Conservation (phyloP, 2,888 invertebrate genomes). For the Helicoverpa assulta region DNA sequence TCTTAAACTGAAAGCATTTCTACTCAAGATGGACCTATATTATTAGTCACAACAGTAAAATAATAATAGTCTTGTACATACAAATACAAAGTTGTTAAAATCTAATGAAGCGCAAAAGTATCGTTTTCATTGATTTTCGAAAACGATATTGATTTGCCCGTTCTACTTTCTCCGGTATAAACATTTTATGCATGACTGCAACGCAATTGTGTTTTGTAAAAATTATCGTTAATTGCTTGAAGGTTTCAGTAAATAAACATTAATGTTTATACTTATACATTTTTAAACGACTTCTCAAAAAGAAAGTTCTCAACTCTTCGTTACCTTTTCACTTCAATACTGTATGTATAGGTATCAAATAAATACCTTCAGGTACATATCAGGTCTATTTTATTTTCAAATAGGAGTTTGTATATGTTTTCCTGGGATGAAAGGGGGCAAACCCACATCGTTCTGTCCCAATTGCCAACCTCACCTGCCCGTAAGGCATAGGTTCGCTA, state of each 20-base stretch:
- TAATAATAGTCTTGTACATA: too few relatives aligned
- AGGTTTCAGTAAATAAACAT: not conserved
- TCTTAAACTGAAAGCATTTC: too few relatives aligned
- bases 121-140: constrained; percentile 54
- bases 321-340: too few relatives aligned
- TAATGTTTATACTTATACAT: not conserved
- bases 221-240: constrained; percentile 19
- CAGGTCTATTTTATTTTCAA: too few relatives aligned
- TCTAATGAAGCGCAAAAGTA: constrained; percentile 17
- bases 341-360: too few relatives aligned
- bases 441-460: too few relatives aligned
- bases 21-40: not conserved
- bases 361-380: too few relatives aligned
- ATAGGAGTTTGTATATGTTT: too few relatives aligned
- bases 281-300: not conserved
- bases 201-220: constrained; percentile 30
- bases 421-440: too few relatives aligned
- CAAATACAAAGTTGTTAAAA: not conserved
- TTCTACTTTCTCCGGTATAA: constrained; percentile 57
- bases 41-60: not conserved
- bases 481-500: too few relatives aligned
- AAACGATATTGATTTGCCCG: constrained; percentile 31
- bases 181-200: constrained; percentile 52
- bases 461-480: too few relatives aligned
- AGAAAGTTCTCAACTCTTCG: too few relatives aligned